These are phyloP conservation scores for Ptychadena robeensis DNA, from an alignment of 2,797 vertebrate genomes.

Conservation along the genomic window DNA sequence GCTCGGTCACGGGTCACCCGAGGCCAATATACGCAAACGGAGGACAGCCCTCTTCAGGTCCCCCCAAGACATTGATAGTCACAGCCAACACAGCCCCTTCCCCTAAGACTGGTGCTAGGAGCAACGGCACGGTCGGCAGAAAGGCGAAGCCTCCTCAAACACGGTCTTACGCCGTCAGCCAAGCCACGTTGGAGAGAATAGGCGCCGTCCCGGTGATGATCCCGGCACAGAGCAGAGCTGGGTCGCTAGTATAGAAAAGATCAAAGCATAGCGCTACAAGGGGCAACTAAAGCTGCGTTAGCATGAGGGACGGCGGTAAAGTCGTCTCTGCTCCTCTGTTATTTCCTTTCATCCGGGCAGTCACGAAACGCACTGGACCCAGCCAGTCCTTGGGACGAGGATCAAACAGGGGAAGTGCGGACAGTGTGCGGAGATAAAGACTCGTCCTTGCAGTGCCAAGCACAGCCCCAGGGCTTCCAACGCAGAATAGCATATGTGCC, in stretches of 20 bases:
- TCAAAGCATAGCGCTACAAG: not conserved
- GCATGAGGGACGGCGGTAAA: slow-evolving; percentile 47
- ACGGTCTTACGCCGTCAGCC: slow-evolving; percentile 89
- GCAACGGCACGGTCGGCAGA: slow-evolving; percentile 86
- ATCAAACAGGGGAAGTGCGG: slow-evolving; percentile 33
- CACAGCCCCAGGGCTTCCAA: slow-evolving; percentile 61
- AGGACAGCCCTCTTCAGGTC: slow-evolving; percentile 82
- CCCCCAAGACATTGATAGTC: slow-evolving; percentile 94
- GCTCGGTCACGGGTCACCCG: slow-evolving; percentile 71
- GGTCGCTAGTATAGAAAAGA: slow-evolving; percentile 86
- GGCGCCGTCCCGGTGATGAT: slow-evolving; percentile 97
- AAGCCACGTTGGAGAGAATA: slow-evolving; percentile 91
- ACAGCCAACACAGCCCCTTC: slow-evolving; percentile 90
- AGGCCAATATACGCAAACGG: slow-evolving; percentile 85
- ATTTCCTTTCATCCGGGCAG: slow-evolving; percentile 49
- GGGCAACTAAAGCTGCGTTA: slow-evolving; percentile 37
- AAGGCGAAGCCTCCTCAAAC: slow-evolving; percentile 82
- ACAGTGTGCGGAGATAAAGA: slow-evolving; percentile 46
- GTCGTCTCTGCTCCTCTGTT: slow-evolving; percentile 48
- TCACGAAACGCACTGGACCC: slow-evolving; percentile 25
- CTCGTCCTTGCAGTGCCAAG: slow-evolving; percentile 58
- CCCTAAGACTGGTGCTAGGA: slow-evolving; percentile 82
- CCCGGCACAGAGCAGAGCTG: slow-evolving; percentile 92
- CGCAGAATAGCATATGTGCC: slow-evolving; percentile 57
- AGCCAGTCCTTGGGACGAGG: slow-evolving; percentile 44